A percentile compares a stretch with the other conserved stretches of the same genome.
phyloP scores from a whole-genome alignment of 2,888 invertebrate genomes.

The Aromia moschata region DNA sequence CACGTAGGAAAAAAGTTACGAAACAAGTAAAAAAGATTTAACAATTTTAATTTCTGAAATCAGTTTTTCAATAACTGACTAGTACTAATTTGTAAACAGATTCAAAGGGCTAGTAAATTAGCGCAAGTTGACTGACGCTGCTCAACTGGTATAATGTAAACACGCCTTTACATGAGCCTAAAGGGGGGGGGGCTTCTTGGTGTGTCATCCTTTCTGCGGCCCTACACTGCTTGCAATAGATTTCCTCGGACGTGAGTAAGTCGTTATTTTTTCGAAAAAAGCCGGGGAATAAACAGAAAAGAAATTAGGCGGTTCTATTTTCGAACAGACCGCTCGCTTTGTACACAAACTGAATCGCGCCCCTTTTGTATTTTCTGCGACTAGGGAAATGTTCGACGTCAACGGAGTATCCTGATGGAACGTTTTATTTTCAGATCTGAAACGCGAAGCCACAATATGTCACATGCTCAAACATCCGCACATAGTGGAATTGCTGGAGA shows the following conservation, averaged over 20 bases:
- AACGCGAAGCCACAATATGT: slow-evolving; percentile 97
- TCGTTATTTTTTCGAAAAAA: background rate
- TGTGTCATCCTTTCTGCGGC: too few species aligned
- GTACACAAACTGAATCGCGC: background rate
- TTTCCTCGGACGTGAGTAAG: background rate
- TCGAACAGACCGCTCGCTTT: background rate
- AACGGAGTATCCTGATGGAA: background rate
- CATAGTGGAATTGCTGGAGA: slow-evolving; percentile 97
- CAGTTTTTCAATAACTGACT: too few species aligned
- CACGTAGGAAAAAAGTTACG: too few species aligned
- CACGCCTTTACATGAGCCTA: too few species aligned
- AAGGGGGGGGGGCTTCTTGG: too few species aligned
- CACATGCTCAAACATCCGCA: slow-evolving; percentile 99
- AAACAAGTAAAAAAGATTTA: too few species aligned
- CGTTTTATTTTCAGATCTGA: slow-evolving; percentile 83
- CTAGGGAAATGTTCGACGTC: background rate
- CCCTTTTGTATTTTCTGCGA: background rate
- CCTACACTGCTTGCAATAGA: too few species aligned
- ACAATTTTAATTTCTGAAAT: too few species aligned
- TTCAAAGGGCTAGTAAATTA: too few species aligned
- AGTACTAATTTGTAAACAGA: too few species aligned
- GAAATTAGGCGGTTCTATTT: background rate
- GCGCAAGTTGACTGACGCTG: too few species aligned
- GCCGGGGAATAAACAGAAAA: background rate
- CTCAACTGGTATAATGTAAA: too few species aligned